These are phyloP conservation scores for Dryobotodes eremita DNA, from an alignment of 2,888 invertebrate species.

Conservation along the genomic window DNA sequence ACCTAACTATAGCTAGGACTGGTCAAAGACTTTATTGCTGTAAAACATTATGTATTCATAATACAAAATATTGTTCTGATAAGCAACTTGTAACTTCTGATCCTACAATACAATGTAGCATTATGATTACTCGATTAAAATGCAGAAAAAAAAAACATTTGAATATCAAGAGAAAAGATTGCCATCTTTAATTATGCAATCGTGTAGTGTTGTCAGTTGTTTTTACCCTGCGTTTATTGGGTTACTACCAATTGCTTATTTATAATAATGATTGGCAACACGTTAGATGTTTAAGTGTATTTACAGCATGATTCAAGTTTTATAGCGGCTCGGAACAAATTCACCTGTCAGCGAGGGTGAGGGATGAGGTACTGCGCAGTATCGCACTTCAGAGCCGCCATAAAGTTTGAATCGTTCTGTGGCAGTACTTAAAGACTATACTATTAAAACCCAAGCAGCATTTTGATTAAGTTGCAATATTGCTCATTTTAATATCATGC, in stretches of 20 bases:
- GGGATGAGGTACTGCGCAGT: neutral
- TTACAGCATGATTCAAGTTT: neutral
- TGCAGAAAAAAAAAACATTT: slow-evolving; percentile 1
- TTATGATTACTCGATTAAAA: slow-evolving; percentile 3
- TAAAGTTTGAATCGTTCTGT: no score
- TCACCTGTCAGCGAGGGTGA: neutral
- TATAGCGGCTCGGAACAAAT: neutral
- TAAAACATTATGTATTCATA: slow-evolving; percentile 34
- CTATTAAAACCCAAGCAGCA: slow-evolving; percentile 43
- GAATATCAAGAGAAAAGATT: slow-evolving; percentile 24
- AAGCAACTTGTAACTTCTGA: slow-evolving; percentile 2
- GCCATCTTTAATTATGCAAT: slow-evolving; percentile 15
- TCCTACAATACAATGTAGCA: slow-evolving; percentile 12
- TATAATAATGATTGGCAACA: slow-evolving; percentile 55
- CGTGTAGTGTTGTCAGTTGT: slow-evolving; percentile 33
- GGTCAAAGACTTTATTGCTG: slow-evolving; percentile 16
- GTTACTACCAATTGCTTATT: slow-evolving; percentile 28
- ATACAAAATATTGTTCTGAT: slow-evolving; percentile 27
- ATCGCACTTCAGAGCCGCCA: neutral
- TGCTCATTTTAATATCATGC: slow-evolving; percentile 56
- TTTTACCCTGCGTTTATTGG: slow-evolving; percentile 34
- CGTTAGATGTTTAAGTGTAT: slow-evolving; percentile 26
- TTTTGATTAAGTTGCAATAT: slow-evolving; percentile 26
- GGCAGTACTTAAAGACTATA: slow-evolving; percentile 13
- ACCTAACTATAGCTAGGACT: slow-evolving; percentile 24